Percentiles rank a stretch among this genome's conserved stretches.
Conservation (phyloP, 2,797 vertebrate genomes). For the Tinamus major region DNA sequence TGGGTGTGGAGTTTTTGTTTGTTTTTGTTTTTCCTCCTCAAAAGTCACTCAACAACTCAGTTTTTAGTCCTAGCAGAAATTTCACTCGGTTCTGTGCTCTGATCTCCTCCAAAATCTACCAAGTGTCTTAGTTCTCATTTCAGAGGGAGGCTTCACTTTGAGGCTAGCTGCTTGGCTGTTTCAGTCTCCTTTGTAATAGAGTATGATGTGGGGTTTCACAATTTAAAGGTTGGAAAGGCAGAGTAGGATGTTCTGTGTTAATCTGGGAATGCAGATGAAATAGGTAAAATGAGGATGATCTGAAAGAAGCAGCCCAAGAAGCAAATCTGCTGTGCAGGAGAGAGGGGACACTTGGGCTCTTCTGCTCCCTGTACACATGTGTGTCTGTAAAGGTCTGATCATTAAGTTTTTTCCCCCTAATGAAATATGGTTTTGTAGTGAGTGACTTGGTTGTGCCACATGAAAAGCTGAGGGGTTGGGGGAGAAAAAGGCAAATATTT, state of each 20-base stretch:
- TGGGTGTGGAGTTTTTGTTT: not conserved
- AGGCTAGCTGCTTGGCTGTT: not conserved
- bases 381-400: not conserved
- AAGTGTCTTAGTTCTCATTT: not conserved
- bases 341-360: not conserved
- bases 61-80: not conserved
- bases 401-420: not conserved
- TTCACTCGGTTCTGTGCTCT: not conserved
- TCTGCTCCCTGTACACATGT: not conserved
- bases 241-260: not conserved
- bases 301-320: not conserved
- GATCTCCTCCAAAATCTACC: not conserved
- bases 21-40: not conserved
- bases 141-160: not conserved
- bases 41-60: not conserved
- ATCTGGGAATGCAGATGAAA: not conserved
- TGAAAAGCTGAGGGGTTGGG: not conserved
- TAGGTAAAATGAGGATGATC: not conserved
- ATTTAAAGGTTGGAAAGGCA: not conserved
- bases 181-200: not conserved
- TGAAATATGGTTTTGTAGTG: not conserved
- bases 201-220: accelerated
- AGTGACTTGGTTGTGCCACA: not conserved
- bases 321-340: not conserved
- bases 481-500: not conserved